Percentiles rank a stretch among this genome's conserved stretches.
These are phyloP conservation scores for Allobates femoralis DNA, from an alignment of 2,797 vertebrate genomes.

Conservation along the genomic window DNA sequence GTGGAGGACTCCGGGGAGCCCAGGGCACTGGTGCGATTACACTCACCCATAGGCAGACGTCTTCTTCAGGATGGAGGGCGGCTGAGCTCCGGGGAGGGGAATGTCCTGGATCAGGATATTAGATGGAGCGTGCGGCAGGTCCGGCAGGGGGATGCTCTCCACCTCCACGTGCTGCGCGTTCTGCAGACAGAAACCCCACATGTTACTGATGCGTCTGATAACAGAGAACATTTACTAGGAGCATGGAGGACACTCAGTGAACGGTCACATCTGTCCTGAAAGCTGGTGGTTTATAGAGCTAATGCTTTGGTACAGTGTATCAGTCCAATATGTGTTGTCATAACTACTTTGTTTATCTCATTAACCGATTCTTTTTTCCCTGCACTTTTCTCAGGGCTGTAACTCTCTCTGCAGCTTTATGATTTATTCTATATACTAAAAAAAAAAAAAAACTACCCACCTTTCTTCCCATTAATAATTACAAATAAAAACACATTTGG, in stretches of 20 bases:
- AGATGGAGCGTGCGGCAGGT: slow-evolving; percentile 97
- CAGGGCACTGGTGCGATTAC: too few relatives aligned
- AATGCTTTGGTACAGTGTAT: background rate
- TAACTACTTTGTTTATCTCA: too few relatives aligned
- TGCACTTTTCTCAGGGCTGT: too few relatives aligned
- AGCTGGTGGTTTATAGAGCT: background rate
- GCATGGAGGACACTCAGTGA: background rate
- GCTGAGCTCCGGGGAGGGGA: slow-evolving; percentile 94
- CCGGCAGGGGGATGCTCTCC: slow-evolving; percentile 97
- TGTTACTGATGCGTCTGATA: background rate
- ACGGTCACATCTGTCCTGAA: too few relatives aligned
- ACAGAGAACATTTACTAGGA: too few relatives aligned
- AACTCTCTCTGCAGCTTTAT: too few relatives aligned
- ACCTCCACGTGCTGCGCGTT: slow-evolving; percentile 98
- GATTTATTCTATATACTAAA: too few relatives aligned
- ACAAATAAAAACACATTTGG: too few relatives aligned
- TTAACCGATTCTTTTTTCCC: too few relatives aligned
- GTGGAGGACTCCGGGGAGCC: background rate
- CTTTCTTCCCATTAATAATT: too few relatives aligned
- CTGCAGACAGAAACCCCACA: slow-evolving; percentile 69
- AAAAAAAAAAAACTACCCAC: too few relatives aligned
- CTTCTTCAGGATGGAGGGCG: slow-evolving; percentile 97
- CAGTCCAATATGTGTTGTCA: background rate
- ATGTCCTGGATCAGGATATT: slow-evolving; percentile 98
- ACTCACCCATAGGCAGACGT: slow-evolving; percentile 87